Evolutionary conservation across 92 coral and sea anemone genomes (phyloP).

Genomic region (Porites lobata): DNA sequence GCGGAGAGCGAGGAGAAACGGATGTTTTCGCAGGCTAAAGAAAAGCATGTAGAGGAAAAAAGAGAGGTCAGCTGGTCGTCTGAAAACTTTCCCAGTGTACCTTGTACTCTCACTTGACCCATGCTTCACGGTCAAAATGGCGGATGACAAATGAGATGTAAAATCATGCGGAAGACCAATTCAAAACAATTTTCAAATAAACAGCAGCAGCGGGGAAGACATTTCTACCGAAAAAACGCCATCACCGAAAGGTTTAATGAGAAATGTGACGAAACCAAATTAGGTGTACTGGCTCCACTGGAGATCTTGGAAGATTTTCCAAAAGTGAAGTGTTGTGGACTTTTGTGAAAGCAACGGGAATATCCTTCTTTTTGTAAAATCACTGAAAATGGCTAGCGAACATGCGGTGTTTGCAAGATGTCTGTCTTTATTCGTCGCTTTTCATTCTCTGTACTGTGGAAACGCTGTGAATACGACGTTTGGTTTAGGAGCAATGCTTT

Average conservation of each 20-base stretch:
- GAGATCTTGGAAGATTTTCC: neutral
- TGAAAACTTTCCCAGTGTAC: neutral
- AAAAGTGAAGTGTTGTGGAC: neutral
- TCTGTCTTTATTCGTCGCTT: constrained; percentile 6
- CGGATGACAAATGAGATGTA: constrained; percentile 69
- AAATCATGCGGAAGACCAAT: constrained; percentile 64
- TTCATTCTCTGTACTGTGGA: neutral
- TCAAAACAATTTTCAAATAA: neutral
- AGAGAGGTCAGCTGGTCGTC: neutral
- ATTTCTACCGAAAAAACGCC: constrained; percentile 10
- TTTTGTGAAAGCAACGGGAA: neutral
- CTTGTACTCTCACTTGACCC: neutral
- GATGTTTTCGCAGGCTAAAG: too few species aligned
- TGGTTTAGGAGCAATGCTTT: constrained; percentile 94
- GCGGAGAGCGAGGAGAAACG: too few species aligned
- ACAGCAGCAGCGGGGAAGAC: constrained; percentile 32
- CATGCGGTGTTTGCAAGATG: neutral
- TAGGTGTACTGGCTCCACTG: constrained; percentile 4
- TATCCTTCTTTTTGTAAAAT: neutral
- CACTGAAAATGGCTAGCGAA: constrained; percentile 22
- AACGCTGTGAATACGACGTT: neutral
- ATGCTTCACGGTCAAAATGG: constrained; percentile 32
- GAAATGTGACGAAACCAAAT: constrained; percentile 5
- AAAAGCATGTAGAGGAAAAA: neutral
- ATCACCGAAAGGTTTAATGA: constrained; percentile 5